Evolutionary conservation across 2,888 invertebrate species (phyloP).

Genomic region (Tenthredo scrophulariae): DNA sequence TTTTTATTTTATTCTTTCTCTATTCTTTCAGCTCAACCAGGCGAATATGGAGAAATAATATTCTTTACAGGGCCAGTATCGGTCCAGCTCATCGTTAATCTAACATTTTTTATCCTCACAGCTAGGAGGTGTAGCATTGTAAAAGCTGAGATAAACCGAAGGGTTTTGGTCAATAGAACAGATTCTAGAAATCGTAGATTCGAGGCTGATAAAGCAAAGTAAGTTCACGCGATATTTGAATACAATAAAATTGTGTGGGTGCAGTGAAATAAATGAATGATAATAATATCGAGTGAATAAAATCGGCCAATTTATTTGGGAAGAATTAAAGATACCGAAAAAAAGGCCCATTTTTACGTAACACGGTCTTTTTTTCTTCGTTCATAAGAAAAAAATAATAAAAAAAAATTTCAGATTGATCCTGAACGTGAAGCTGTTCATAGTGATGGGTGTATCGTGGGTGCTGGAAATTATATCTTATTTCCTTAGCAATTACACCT

Average conservation of each 20-base stretch:
- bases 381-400: neutral
- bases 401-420: slow-evolving; percentile 81
- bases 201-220: slow-evolving; percentile 86
- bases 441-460: slow-evolving; percentile 91
- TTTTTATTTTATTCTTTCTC: neutral
- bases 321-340: no score
- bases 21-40: slow-evolving; percentile 59
- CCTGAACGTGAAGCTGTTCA: slow-evolving; percentile 87
- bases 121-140: slow-evolving; percentile 86
- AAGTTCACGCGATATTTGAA: slow-evolving; percentile 67
- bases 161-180: slow-evolving; percentile 83
- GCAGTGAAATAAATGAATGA: no score
- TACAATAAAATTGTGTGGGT: neutral
- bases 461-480: slow-evolving; percentile 84
- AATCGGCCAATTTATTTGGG: neutral
- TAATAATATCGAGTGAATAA: no score
- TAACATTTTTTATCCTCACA: slow-evolving; percentile 85
- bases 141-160: slow-evolving; percentile 86
- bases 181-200: slow-evolving; percentile 83
- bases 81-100: slow-evolving; percentile 83
- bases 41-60: slow-evolving; percentile 74
- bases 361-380: no score
- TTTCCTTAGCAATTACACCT: slow-evolving; percentile 78
- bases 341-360: no score
- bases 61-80: slow-evolving; percentile 85